Conservation (phyloP, 2,113 vertebrate genomes). For the Mirza zaza region DNA sequence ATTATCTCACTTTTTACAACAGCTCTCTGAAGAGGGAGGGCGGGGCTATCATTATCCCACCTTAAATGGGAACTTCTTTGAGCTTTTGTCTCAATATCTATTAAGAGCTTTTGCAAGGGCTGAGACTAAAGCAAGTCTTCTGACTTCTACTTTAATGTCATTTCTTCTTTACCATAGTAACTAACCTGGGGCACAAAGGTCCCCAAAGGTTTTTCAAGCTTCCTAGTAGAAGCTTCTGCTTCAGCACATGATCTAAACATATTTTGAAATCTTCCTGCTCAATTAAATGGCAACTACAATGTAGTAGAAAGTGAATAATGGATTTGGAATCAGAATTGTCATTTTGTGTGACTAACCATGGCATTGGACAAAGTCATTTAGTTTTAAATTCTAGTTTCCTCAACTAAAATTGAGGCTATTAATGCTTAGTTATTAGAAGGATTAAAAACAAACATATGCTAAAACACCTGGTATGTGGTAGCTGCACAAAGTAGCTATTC, state of each 20-base stretch:
- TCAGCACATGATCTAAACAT: neutral
- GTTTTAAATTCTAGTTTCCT: constrained; percentile 41
- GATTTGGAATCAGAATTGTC: constrained; percentile 28
- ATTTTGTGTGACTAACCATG: neutral
- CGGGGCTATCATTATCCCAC: constrained; percentile 4
- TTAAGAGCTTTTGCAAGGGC: constrained; percentile 50
- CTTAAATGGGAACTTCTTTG: constrained; percentile 51
- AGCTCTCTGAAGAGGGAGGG: constrained; percentile 43
- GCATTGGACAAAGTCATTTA: constrained; percentile 17
- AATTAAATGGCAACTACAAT: neutral
- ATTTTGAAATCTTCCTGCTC: constrained; percentile 41
- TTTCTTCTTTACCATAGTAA: constrained; percentile 19
- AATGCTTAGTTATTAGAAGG: neutral
- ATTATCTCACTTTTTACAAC: constrained; percentile 61
- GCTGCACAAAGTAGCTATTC: neutral
- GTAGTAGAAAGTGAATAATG: neutral
- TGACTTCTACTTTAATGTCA: constrained; percentile 32
- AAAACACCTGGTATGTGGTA: neutral
- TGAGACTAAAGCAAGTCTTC: constrained; percentile 33
- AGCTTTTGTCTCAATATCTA: constrained; percentile 46
- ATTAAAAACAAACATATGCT: neutral
- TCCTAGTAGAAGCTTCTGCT: neutral
- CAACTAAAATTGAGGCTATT: neutral
- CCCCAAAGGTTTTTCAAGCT: constrained; percentile 21
- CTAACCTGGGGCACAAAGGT: neutral